A percentile compares a stretch with the other conserved stretches of the same genome.
phyloP scores from a whole-genome alignment of 2,113 vertebrate genomes.

The Macquaria australasica region DNA sequence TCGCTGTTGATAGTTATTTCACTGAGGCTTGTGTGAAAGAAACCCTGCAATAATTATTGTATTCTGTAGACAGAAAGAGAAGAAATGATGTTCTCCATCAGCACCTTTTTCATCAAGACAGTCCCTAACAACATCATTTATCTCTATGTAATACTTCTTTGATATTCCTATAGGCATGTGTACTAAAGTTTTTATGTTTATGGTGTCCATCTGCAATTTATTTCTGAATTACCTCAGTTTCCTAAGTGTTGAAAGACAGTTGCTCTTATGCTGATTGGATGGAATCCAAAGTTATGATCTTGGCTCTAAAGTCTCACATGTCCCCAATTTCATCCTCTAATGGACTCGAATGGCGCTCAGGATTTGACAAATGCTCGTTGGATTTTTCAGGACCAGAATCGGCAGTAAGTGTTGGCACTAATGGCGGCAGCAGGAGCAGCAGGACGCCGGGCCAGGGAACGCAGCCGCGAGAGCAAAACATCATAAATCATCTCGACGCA shows the following conservation, averaged over 20 bases:
- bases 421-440: slow-evolving; percentile 31
- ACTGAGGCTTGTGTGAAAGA: background rate
- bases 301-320: slow-evolving; percentile 43
- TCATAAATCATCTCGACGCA: slow-evolving; percentile 55
- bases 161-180: background rate
- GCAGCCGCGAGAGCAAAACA: slow-evolving; percentile 39
- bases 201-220: background rate
- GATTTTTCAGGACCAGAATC: slow-evolving; percentile 46
- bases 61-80: background rate
- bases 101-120: background rate
- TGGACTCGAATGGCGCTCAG: slow-evolving; percentile 52
- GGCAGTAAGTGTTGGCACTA: slow-evolving; percentile 51
- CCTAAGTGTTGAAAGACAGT: slow-evolving; percentile 11
- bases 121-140: background rate
- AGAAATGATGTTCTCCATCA: background rate
- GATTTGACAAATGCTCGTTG: slow-evolving; percentile 61
- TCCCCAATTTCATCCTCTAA: slow-evolving; percentile 63
- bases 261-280: slow-evolving; percentile 33
- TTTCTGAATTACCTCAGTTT: slow-evolving; percentile 4
- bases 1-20: slow-evolving; percentile 32
- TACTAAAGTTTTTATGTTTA: slow-evolving; percentile 5
- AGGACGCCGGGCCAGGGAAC: slow-evolving; percentile 28
- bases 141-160: background rate
- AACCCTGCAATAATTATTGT: background rate
- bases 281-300: slow-evolving; percentile 44